Base-by-base conservation (phyloP, 2,113 vertebrate genomes). In the Macrotus californicus region DNA sequence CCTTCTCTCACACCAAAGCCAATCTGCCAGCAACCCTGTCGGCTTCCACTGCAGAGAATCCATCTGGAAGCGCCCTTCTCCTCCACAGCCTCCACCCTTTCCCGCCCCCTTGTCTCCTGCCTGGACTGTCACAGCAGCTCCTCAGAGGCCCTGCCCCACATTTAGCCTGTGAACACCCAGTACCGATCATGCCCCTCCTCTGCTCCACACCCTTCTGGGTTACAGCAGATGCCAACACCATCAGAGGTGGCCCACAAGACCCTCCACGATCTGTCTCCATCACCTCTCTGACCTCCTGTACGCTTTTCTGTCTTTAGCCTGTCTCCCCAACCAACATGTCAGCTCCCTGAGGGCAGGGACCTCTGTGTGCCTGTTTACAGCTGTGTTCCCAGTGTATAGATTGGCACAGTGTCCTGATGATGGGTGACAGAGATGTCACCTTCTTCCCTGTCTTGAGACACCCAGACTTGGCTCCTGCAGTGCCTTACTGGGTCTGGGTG, bases 401-500 rank as follows among this genome's bases (percentile, higher is more conserved):
- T 19, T 5, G 26, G 66, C 50, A 50, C 24, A 34, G 66, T 16
- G 14, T 41, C 64, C 54, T 26, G 43, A 34, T 3, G 48, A 26
- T 0, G 21, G 50, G 50, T 5, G 54, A 73, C 16, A 0, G 29
- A 82, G 79, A 73, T 6, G 39, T 52, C 3, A 6, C 64, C 43
- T 18, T n/a, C 22, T 18, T 43, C 54, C 36, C 1, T 2, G 29
- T 8, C 70, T 87, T 1, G 14, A 15, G 83, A 43, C 1, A 6
- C 75, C 39, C 29, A 1, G 22, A 54, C 19, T n/a, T 3, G 31
- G 67, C 31, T 84, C 39, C 16, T 2, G 34, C 1, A 6, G 54
- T 0, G 7, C 41, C 95, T 61, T 1, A 1, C 18, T 5, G 54
- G 22, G 31, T 0, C 18, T 7, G 61, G 24, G n/a, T 0, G 1